These are phyloP conservation scores for Timema cristinae DNA, from an alignment of 2,888 invertebrate genomes.

Conservation along the genomic window DNA sequence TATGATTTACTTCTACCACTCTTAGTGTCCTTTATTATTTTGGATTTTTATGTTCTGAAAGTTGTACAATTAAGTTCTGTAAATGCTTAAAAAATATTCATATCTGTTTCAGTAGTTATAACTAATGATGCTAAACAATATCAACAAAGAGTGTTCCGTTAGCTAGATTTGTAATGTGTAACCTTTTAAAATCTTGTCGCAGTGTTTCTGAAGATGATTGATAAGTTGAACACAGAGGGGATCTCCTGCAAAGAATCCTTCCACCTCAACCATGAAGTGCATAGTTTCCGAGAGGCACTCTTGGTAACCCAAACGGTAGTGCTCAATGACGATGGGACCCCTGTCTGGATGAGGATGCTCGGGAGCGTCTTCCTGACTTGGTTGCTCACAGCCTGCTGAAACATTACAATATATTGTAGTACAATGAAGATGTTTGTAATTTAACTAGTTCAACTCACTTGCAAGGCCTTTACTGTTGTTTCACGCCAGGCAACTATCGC, in stretches of 20 bases:
- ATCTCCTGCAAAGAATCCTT: constrained; percentile 75
- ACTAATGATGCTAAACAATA: neutral
- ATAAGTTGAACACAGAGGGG: constrained; percentile 76
- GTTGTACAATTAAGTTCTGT: neutral
- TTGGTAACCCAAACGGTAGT: constrained; percentile 80
- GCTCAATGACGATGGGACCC: constrained; percentile 41
- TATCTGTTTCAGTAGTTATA: neutral
- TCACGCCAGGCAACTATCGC: no score
- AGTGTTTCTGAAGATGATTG: constrained; percentile 79
- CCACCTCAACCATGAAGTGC: constrained; percentile 82
- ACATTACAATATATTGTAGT: no score
- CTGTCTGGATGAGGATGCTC: constrained; percentile 28
- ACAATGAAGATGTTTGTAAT: neutral
- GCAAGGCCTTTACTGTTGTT: no score
- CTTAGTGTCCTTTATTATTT: neutral
- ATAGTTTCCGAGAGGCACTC: constrained; percentile 88
- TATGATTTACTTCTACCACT: neutral
- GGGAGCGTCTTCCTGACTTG: constrained; percentile 28
- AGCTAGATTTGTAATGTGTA: constrained; percentile 29
- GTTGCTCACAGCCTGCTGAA: neutral
- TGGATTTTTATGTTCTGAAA: constrained; percentile 4
- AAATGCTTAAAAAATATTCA: neutral
- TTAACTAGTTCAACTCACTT: no score
- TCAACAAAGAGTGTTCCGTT: neutral
- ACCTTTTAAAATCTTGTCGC: constrained; percentile 58